Evolutionary conservation across 2,797 vertebrate species (phyloP).

Genomic region (Amazona ochrocephala): DNA sequence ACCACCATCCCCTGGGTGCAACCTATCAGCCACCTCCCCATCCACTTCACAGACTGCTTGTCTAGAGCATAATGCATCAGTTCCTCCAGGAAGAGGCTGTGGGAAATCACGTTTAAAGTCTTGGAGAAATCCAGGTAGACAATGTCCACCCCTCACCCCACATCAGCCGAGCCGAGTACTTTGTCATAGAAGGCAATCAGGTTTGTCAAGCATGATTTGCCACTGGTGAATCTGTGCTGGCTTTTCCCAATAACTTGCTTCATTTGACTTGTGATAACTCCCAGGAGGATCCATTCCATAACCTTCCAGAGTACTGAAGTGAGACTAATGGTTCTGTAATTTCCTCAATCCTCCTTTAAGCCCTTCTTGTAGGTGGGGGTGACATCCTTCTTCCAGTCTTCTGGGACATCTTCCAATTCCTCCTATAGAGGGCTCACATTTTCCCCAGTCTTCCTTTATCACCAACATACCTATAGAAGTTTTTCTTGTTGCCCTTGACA

Average conservation of each 20-base stretch:
- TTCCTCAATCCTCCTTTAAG: not conserved
- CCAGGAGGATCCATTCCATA: not conserved
- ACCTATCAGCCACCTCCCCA: not conserved
- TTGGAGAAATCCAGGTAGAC: not conserved
- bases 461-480: not conserved
- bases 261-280: not conserved
- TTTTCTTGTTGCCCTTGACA: not conserved
- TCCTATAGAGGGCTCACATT: not conserved
- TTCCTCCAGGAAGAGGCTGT: not conserved
- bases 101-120: not conserved
- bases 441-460: not conserved
- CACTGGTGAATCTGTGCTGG: not conserved
- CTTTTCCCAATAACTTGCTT: not conserved
- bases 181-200: not conserved
- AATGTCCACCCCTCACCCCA: not conserved
- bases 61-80: not conserved
- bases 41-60: not conserved
- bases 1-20: not conserved
- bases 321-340: not conserved
- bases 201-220: not conserved
- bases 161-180: not conserved
- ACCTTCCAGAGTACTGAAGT: not conserved
- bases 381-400: not conserved
- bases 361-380: not conserved
- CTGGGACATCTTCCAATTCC: not conserved